These are phyloP conservation scores for Cyrtodaria siliqua DNA, from an alignment of 2,888 invertebrate genomes.

Conservation along the genomic window DNA sequence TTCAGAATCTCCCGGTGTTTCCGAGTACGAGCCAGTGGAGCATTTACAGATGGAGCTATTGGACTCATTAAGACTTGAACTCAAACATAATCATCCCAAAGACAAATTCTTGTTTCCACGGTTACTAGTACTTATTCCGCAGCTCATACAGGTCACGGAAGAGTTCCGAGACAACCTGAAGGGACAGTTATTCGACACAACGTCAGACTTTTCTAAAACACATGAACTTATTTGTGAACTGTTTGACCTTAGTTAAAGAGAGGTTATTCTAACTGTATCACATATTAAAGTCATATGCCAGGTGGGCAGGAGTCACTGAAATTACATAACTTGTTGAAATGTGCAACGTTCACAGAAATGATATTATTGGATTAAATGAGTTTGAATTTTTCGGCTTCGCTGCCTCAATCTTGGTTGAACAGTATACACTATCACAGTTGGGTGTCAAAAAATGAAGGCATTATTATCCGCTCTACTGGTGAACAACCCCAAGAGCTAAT, in stretches of 20 bases:
- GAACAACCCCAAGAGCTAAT: no score
- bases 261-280: no score
- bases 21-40: constrained; percentile 65
- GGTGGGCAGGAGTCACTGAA: no score
- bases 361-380: no score
- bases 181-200: constrained; percentile 67
- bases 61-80: constrained; percentile 75
- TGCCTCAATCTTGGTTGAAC: no score
- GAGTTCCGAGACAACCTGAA: constrained; percentile 73
- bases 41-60: constrained; percentile 74
- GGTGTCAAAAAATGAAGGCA: no score
- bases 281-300: no score
- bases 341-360: no score
- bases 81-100: constrained; percentile 81
- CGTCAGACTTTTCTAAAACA: constrained; percentile 66
- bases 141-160: constrained; percentile 76
- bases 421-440: no score
- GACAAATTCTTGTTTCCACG: constrained; percentile 73
- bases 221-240: constrained; percentile 77
- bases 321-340: no score
- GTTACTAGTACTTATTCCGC: constrained; percentile 76
- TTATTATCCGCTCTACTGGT: no score
- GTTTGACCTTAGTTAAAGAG: constrained; percentile 68
- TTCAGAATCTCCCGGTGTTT: constrained; percentile 68
- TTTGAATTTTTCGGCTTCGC: no score